Base-by-base conservation (phyloP, 30 jellyfish, hydroid and myxozoan species). In the Clytia hemisphaerica region DNA sequence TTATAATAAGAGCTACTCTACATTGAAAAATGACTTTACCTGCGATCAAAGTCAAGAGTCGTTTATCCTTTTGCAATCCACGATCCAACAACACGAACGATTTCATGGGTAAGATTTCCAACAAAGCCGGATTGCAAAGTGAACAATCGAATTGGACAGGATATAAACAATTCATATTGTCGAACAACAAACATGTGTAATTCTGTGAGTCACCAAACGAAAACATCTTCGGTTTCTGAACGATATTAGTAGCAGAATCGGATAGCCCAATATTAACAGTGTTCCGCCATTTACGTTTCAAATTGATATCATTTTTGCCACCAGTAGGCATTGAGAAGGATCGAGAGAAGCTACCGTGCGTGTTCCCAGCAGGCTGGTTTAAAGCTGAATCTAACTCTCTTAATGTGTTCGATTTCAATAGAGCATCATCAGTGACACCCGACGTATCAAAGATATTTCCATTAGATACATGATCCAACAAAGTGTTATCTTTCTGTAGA, bases 81-180 rank as follows among this genome's bases (percentile, higher is more conserved):
- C 42, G 72, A 38, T 69, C 81, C 29, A 42, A 50, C 54, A 69
- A 37, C 24, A 50, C 75, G 30, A 86, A 51, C 14, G 82, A 37
- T 61, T 72, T 53, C 71, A 86, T 42, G 9, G 96, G 96, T 45
- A 27, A 37, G 15, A 68, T 45, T 44, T 86, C 94, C 7, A 78
- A 67, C 14, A 67, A 49, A 45, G 94, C 83, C 12, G 92, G 67
- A 44, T 78, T 81, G 54, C 36, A 55, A 65, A 86, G 45, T 66
- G 94, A 78, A 4, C 83, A 68, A 71, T 60, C 71, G 47, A 59
- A 78, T 25, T 70, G 66, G 22, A 78, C 42, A 3, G 96, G 93
- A 49, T 67, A 78, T 53, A 79, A 49, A 26, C 94, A 78, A 31
- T 67, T 57, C 30, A 78, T 78, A 22, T 79, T 86, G 72, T 86